phyloP scores from a whole-genome alignment of 2,113 vertebrate genomes.

The Echinops telfairi region DNA sequence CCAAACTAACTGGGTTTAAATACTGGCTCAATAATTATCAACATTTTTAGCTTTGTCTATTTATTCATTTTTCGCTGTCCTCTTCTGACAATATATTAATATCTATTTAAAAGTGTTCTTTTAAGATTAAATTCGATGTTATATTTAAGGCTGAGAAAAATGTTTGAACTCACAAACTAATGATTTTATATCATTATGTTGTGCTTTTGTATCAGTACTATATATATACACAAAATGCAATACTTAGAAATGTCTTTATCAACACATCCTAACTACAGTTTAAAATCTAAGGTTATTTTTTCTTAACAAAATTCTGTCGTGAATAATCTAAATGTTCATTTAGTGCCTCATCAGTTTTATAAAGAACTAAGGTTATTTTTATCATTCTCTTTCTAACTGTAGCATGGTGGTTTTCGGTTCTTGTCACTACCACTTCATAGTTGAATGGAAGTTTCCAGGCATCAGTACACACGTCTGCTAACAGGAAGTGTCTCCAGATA shows the following conservation, averaged over 20 bases:
- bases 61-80: neutral
- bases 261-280: neutral
- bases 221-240: fast-evolving
- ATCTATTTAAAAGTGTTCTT: neutral
- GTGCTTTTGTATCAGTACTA: too few species aligned
- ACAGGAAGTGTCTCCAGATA: neutral
- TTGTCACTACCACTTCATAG: neutral
- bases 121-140: neutral
- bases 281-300: neutral
- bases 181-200: neutral
- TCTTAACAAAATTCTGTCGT: neutral
- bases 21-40: neutral
- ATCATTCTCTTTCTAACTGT: neutral
- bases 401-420: neutral
- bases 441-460: neutral
- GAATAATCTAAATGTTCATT: neutral
- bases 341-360: neutral
- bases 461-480: neutral
- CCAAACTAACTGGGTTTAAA: neutral
- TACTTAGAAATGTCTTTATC: neutral
- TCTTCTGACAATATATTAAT: neutral
- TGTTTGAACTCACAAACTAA: neutral
- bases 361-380: neutral
- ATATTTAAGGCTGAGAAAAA: neutral
- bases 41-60: neutral